Evolutionary conservation across 2,888 invertebrate species (phyloP).

Genomic region (Athetis lepigone): DNA sequence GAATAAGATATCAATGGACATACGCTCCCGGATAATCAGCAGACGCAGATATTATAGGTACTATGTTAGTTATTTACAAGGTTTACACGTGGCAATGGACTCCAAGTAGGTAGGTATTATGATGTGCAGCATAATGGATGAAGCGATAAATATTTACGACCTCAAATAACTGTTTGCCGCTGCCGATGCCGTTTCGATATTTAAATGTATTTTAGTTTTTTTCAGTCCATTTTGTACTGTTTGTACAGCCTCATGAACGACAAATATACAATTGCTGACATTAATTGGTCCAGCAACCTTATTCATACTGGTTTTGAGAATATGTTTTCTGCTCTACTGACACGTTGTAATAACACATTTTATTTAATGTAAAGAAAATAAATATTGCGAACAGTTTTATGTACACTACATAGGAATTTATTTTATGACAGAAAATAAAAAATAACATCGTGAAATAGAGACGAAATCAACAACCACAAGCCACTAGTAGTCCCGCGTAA

Average conservation of each 20-base stretch:
- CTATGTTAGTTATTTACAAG: constrained; percentile 17
- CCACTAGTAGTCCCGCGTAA: no score
- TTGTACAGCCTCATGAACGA: background rate
- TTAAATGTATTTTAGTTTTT: constrained; percentile 5
- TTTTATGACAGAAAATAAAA: constrained; percentile 12
- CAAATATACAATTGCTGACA: background rate
- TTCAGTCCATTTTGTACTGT: background rate
- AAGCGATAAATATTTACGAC: constrained; percentile 34
- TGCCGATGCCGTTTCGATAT: constrained; percentile 11
- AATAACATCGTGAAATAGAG: constrained; percentile 9
- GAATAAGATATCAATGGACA: constrained; percentile 4
- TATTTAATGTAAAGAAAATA: background rate
- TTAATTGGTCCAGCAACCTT: background rate
- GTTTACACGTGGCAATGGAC: constrained; percentile 16
- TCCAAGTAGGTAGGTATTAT: constrained; percentile 4
- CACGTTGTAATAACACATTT: background rate
- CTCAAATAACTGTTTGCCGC: constrained; percentile 11
- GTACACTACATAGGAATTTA: background rate
- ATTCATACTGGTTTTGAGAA: background rate
- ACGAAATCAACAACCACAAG: no score
- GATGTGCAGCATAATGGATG: constrained; percentile 19
- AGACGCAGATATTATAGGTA: background rate
- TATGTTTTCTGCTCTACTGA: background rate
- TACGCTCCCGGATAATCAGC: background rate
- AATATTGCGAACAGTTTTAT: constrained; percentile 10